Base-by-base conservation (phyloP, 2,888 invertebrate species). In the Torymus tubicola region DNA sequence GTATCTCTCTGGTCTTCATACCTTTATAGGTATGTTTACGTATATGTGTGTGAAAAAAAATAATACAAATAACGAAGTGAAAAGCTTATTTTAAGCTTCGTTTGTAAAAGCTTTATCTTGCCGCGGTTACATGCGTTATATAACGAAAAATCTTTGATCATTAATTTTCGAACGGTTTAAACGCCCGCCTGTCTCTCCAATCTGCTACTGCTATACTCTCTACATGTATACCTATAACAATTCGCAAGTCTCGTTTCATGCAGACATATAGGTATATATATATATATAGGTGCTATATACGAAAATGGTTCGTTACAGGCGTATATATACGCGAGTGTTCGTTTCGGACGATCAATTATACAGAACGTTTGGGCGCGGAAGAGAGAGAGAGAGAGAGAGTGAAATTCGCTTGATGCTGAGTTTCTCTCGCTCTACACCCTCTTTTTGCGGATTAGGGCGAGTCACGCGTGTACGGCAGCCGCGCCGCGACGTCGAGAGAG, bases 281-380 rank as follows among this genome's bases (percentile, higher is more conserved):
- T 55, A 55, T 24, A n/a, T 21, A 13, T 16, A 50, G 18, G 8
- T 57, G n/a, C 52, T 18, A n/a, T n/a, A n/a, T n/a, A n/a, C n/a
- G 71, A 52, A 21, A 55, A 14, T 18, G 52, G 16, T 21, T 57
- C 16, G 73, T 57, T 21, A 11, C 2, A 24, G 1, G 24, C 24
- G 61, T 21, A 2, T 58, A n/a, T 21, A 2, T 58, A n/a, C 58
- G 21, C 21, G 65, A 16, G 16, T 16, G 57, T 52, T 55, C 64
- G 31, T 73, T 73, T 42, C 21, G 65, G 50, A 57, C 58, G 65
- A 58, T 65, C 74, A 74, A 74, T 74, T 74, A 65, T 65, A 65
- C 53, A 13, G 74, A 42, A 24, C 57, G 58, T 69, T 58, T 69
- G 42, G 16, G 24, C 69, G 14, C 11, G 60, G 60, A 60, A 16